Conservation (phyloP, 2,888 invertebrate species). For the Mythimna impura region DNA sequence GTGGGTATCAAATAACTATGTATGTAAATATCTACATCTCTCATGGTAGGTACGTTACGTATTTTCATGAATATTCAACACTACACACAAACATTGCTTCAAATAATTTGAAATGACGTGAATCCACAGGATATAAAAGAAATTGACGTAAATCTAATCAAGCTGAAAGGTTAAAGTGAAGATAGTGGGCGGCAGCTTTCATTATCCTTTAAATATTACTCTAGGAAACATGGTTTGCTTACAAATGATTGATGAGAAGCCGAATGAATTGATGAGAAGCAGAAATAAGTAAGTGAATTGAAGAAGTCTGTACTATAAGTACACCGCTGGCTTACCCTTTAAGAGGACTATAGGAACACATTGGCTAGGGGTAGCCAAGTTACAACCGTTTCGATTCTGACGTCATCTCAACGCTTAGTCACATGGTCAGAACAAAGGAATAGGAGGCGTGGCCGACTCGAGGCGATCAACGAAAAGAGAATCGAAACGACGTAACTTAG, state of each 20-base stretch:
- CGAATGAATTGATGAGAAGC: not conserved
- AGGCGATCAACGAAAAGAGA: too few relatives aligned
- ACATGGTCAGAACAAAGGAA: too few relatives aligned
- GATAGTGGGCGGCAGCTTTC: constrained; percentile 5
- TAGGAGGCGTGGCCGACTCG: too few relatives aligned
- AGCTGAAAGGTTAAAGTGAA: constrained; percentile 2
- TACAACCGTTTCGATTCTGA: too few relatives aligned
- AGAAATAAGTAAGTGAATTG: too few relatives aligned
- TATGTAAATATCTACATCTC: constrained; percentile 4
- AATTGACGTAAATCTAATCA: constrained; percentile 16
- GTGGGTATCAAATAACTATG: not conserved
- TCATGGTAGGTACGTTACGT: not conserved
- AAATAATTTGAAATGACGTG: constrained; percentile 49
- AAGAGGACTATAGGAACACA: too few relatives aligned
- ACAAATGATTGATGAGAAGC: not conserved
- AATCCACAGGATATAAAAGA: constrained; percentile 1
- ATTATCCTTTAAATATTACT: not conserved
- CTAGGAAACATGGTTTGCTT: not conserved
- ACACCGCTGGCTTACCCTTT: too few relatives aligned
- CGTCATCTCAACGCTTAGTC: too few relatives aligned
- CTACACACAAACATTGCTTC: constrained; percentile 48
- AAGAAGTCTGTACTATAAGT: too few relatives aligned
- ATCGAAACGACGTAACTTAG: too few relatives aligned
- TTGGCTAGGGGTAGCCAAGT: too few relatives aligned
- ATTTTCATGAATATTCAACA: constrained; percentile 67